Evolutionary conservation across 2,888 invertebrate species (phyloP).

Genomic region (Parelbella ahira): DNA sequence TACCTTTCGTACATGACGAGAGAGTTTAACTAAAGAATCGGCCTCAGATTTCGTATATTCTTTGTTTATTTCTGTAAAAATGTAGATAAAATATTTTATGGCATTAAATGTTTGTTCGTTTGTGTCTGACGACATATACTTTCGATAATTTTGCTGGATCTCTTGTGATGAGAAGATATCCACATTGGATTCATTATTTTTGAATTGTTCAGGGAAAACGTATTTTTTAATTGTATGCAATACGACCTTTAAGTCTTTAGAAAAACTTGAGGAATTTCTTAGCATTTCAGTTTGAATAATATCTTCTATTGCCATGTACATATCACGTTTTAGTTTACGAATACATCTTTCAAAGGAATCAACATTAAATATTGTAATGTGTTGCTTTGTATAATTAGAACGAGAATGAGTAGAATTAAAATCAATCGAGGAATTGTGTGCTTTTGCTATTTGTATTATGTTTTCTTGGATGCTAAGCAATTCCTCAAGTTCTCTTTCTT

Average conservation of each 20-base stretch:
- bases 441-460: slow-evolving; percentile 31
- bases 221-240: slow-evolving; percentile 47
- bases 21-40: slow-evolving; percentile 35
- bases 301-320: slow-evolving; percentile 50
- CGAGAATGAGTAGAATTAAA: background rate
- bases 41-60: slow-evolving; percentile 26
- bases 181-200: slow-evolving; percentile 34
- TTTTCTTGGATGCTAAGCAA: slow-evolving; percentile 43
- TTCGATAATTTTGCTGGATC: slow-evolving; percentile 13
- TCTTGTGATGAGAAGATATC: slow-evolving; percentile 29
- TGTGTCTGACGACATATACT: slow-evolving; percentile 9
- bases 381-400: slow-evolving; percentile 3
- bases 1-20: slow-evolving; percentile 39
- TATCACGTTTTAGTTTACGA: slow-evolving; percentile 50
- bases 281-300: slow-evolving; percentile 42
- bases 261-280: slow-evolving; percentile 33
- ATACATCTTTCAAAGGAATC: slow-evolving; percentile 36
- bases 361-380: slow-evolving; percentile 16
- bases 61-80: slow-evolving; percentile 44
- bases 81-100: slow-evolving; percentile 38
- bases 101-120: slow-evolving; percentile 12
- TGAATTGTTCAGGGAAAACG: slow-evolving; percentile 30
- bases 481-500: slow-evolving; percentile 47
- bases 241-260: slow-evolving; percentile 43
- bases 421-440: slow-evolving; percentile 2